Evolutionary conservation across 37 sponge, comb jelly and placozoan genomes (phyloP), one percentile per base, ranked within the genome.

Genomic region (Haliclona indistincta): DNA sequence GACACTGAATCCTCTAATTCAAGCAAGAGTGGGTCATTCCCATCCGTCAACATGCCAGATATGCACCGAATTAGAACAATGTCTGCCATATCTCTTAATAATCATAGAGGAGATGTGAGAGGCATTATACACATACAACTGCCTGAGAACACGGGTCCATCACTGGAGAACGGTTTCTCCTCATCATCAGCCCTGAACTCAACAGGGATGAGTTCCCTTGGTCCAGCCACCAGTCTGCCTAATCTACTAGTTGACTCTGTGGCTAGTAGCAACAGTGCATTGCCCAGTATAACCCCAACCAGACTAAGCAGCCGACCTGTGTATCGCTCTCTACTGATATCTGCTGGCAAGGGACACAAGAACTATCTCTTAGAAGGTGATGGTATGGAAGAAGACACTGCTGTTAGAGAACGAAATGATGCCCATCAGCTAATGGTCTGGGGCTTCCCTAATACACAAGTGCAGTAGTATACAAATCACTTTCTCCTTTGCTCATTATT

Each of bases 351-450:
- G 47, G 85, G 85, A 33, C 85, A 85, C 38, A 34, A 74, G 6
- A 61, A 74, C 33, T 82, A 74, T 67, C 33, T 39, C 7, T 28
- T 30, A 35, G 56, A 66, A n/a, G 11, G 34, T 1, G 73, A 81
- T 2, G 45, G 30, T n/a, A 34, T 40, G 29, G 42, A 63, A 7
- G 63, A n/a, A 39, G 39, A 64, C 45, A 56, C 71, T 17, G 71
- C 52, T 43, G 3, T 69, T 17, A 37, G 79, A 26, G 85, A 85
- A 56, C 60, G 85, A 36, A 70, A 71, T 30, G 79, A 85, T 15
- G 55, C 85, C 15, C 78, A 72, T 35, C 85, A 85, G 43, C 66
- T 85, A 10, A 49, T 78, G 19, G 56, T 72, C 11, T 85, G 85
- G 85, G 85, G 85, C 4, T 79, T 78, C n/a, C n/a, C n/a, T n/a